Evolutionary conservation across 2,888 invertebrate species (phyloP), one percentile per base, ranked within the genome.

Genomic region (Acleris holmiana): DNA sequence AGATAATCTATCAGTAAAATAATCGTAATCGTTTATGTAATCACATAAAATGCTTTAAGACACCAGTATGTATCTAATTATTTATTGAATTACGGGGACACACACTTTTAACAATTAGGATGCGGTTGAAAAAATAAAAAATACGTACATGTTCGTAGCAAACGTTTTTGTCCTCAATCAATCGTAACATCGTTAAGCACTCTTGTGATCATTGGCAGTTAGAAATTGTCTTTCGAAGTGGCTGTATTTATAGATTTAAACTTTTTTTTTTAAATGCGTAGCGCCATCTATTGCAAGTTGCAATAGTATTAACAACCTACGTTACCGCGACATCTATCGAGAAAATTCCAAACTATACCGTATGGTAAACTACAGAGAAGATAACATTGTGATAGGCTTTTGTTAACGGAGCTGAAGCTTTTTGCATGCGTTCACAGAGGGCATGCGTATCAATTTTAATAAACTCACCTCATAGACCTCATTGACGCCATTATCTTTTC

Each of bases 81-180:
- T n/a, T n/a, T n/a, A 17, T 5, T 44, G 3, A 35, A 35, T 13
- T 35, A 13, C 10, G 35, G 13, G 29, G 10, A 10, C 0, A 35
- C 1, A 10, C 2, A 35, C 2, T 35, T 25, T 10, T 35, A 35
- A 35, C 10, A 0, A 35, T 35, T 10, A 10, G 29, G 10, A 41
- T n/a, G n/a, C n/a, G 18, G 41, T 49, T 50, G 15, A 23, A 15
- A 58, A 35, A 4, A 4, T 57, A 21, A 17, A n/a, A 53, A 41
- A 50, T 67, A 75, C 76, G 18, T 71, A 77, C 78, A 72, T 76
- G 70, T 57, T 76, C 71, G 62, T 76, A 76, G 50, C 74, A 67
- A 46, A 76, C 78, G 69, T 77, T 78, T 57, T 69, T 74, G 47
- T 73, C 73, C 64, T 75, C 76, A 57, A 77, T 76, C 55, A 69